Evolutionary conservation across 2,113 vertebrate genomes (phyloP), one percentile per base, ranked within the genome.

Genomic region (Ellobius talpinus): DNA sequence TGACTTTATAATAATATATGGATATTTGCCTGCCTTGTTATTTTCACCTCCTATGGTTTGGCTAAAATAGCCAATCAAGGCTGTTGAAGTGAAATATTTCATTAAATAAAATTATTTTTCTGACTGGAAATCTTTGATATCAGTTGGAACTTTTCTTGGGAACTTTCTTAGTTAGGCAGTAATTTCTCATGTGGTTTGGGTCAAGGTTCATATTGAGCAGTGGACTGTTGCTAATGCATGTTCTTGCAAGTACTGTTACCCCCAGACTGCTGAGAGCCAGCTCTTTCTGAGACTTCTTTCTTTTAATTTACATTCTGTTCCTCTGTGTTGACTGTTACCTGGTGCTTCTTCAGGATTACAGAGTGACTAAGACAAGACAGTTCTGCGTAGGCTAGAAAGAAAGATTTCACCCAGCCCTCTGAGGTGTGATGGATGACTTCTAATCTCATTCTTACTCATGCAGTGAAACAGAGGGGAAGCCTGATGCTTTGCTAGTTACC

Each of bases 101-200:
- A 78, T 91, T 92, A 36, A 77, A 88, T 92, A 36, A 77, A 90
- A 66, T 97, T 96, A 42, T 91, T 95, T 95, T 95, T 95, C 74
- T 95, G 17, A 72, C 42, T 93, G n/a, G 72, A 74, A 94, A 89
- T 84, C 39, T 77, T 96, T 97, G 97, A 94, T 94, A 93, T 96
- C 72, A 87, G 91, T 84, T 87, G 12, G 3, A 95, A 96, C 66
- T 89, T 84, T 26, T 91, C 52, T 95, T 97, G 89, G 87, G 72
- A 91, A 58, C 76, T 79, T 91, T 96, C 95, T 96, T 97, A 73
- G 86, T 92, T 19, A 85, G 89, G 39, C 89, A 61, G 81, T 87
- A 91, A 70, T 72, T 95, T 72, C 72, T 86, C 70, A 55, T 84
- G 13, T 90, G 55, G 16, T 91, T 77, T 92, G 31, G 50, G 61